Base-by-base conservation (phyloP, 2,113 vertebrate species). In the Lagopus muta region DNA sequence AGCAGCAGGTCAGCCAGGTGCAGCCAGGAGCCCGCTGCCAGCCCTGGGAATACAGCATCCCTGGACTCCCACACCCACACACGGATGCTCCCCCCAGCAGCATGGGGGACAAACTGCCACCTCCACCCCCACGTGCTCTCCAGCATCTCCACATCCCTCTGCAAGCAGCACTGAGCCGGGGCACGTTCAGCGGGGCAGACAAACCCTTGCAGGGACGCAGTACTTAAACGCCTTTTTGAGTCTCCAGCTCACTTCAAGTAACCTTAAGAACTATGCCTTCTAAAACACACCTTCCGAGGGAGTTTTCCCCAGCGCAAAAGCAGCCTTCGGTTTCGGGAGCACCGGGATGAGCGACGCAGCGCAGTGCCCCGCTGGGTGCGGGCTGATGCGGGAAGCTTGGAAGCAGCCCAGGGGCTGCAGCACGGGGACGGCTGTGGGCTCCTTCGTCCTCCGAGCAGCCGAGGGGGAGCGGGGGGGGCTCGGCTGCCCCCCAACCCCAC, bases 1-100 rank as follows among this genome's bases (percentile, higher is more conserved):
- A 0, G 24, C 65, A 27, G 6, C 30, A 4, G n/a, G 47, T 45
- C 75, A 1, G 9, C 0, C 3, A 2, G 40, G 32, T 20, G 55
- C 55, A 57, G 55, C 55, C 55, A 32, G 28, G 30, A 57, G 55
- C 55, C 30, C 30, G 4, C 55, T 58, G 55, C 55, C 32, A 19
- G 30, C 30, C 11, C 55, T 19, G 55, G 30, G 18, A 58, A 19
- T 32, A 58, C 55, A 11, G 32, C 30, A 21, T n/a, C 32, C 55
- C 32, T 32, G 18, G 30, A 32, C 28, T 19, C 30, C 7, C 32
- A 8, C 55, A n/a, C 30, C 9, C 54, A 17, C 17, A 10, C 54
- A n/a, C 10, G 18, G 55, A n/a, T 20, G 30, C 55, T 58, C 55
- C 18, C 55, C 55, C 1, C 13, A 55, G 69, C 0, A 0, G 30